phyloP scores from a whole-genome alignment of 2,797 vertebrate genomes.

The Schizopygopsis malacanthus region DNA sequence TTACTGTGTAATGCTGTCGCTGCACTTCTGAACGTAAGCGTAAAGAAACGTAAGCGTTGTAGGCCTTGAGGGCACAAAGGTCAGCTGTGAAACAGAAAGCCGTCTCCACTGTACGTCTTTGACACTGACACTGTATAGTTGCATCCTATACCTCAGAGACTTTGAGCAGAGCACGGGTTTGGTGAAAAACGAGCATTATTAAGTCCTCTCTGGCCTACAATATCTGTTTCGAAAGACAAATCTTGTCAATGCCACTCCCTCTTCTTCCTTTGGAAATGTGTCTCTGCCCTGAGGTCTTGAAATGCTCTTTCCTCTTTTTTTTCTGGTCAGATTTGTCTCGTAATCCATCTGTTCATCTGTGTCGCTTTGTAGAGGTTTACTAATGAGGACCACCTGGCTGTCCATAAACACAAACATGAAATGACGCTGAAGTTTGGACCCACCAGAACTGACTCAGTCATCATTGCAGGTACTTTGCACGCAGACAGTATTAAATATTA shows the following conservation, averaged over 20 bases:
- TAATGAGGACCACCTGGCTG: constrained; percentile 98
- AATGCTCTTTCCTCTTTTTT: not conserved
- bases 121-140: constrained; percentile 54
- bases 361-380: constrained; percentile 89
- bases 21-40: constrained; percentile 15
- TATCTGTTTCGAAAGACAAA: constrained; percentile 55
- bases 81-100: constrained; percentile 45
- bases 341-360: constrained; percentile 61
- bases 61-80: constrained; percentile 45
- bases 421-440: constrained; percentile 99
- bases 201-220: constrained; percentile 47
- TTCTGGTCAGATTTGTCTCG: constrained; percentile 56
- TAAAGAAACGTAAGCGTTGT: not conserved
- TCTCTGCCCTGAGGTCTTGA: constrained; percentile 33
- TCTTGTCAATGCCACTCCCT: constrained; percentile 47
- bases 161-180: constrained; percentile 51
- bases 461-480: constrained; percentile 74
- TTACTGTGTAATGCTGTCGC: constrained; percentile 7
- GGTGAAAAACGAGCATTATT: constrained; percentile 65
- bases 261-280: constrained; percentile 53
- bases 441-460: constrained; percentile 81
- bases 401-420: constrained; percentile 99
- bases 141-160: constrained; percentile 51
- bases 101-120: constrained; percentile 59
- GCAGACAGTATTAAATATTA: not conserved